Percentiles rank a stretch among this genome's conserved stretches.
Conservation (phyloP, 2,113 vertebrate species). For the Rhinolophus ferrumequinum region DNA sequence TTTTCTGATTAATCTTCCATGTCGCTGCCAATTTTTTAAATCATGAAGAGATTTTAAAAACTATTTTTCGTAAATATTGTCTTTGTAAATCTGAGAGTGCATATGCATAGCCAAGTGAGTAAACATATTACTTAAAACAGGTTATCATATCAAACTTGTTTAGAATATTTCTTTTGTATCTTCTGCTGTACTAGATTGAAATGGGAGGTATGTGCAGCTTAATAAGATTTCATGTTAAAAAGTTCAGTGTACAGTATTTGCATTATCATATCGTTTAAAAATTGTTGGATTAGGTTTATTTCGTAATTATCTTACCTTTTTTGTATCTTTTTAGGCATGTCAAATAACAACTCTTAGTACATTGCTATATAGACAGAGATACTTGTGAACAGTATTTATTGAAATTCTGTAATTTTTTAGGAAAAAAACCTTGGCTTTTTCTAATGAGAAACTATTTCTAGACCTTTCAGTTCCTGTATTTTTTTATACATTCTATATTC, state of each 20-base stretch:
- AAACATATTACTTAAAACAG: neutral
- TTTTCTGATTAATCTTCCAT: conserved; percentile 34
- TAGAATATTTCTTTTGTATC: conserved; percentile 29
- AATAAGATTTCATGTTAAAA: conserved; percentile 18
- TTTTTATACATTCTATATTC: neutral
- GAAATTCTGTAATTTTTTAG: neutral
- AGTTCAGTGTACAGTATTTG: neutral
- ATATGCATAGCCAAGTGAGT: neutral
- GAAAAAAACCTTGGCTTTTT: neutral
- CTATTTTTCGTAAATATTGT: neutral
- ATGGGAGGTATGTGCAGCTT: neutral
- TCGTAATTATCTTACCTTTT: neutral
- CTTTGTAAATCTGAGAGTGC: conserved; percentile 14
- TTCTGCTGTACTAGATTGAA: neutral
- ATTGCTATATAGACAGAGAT: neutral
- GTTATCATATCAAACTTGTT: neutral
- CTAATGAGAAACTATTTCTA: conserved; percentile 37
- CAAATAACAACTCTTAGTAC: conserved; percentile 16
- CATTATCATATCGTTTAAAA: conserved; percentile 4
- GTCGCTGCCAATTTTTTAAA: neutral
- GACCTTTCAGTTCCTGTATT: conserved; percentile 8
- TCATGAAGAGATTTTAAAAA: conserved; percentile 25
- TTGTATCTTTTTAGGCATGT: neutral
- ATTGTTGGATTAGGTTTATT: neutral
- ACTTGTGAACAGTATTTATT: neutral